Evolutionary conservation across 2,797 vertebrate species (phyloP), one percentile per base, ranked within the genome.

Genomic region (Acestrorhynchus altus): DNA sequence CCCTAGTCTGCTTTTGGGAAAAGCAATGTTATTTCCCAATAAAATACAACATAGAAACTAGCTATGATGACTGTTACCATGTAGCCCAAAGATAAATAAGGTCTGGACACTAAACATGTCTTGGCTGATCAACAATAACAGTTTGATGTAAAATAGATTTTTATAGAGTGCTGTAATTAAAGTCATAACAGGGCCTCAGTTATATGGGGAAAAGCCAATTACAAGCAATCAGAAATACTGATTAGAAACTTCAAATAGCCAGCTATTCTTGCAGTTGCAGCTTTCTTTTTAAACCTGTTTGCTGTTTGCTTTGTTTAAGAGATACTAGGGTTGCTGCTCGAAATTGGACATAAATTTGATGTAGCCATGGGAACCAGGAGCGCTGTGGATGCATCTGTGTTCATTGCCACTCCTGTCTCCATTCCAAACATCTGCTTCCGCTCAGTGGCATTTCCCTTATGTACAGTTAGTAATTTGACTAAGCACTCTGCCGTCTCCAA

Each of bases 351-450:
- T 59, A 72, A 79, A 83, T 81, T 46, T 74, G 75, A 82, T 83
- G 77, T 81, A 82, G 63, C 63, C 81, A 83, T 80, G 54, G 75
- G 66, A 84, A 85, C 81, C 39, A 40, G n/a, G 59, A 64, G 61
- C 26, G 42, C 71, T 70, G 20, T 67, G 46, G 74, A 80, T 67
- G 72, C 59, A 79, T 87, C 39, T 81, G 82, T 64, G 52, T 72
- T 81, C 51, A 63, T 42, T 61, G 57, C 71, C 64, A 47, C 63
- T 78, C 40, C 67, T 72, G 60, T 79, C 51, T 74, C 75, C 28
- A 69, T 49, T 71, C 67, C 64, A 73, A 73, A 65, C 46, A 74
- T 83, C 52, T 72, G 28, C 49, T 15, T 79, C 47, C 20, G 52
- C 64, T 76, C 57, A 65, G 24, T 64, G 57, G 51, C 64, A 76